Conservation (phyloP, 2,797 vertebrate genomes). For the Neolamprologus multifasciatus region DNA sequence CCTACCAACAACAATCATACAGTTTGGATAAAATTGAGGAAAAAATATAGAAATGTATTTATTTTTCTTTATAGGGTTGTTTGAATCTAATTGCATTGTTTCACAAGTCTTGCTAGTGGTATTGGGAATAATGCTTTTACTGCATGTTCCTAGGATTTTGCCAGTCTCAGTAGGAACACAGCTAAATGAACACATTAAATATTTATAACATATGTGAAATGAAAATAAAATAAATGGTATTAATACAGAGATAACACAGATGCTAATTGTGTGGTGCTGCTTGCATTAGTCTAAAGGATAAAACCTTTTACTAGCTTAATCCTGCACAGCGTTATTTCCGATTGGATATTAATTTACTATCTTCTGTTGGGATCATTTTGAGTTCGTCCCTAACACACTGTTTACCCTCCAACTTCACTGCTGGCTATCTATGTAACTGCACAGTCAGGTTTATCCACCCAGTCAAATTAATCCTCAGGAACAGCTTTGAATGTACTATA, state of each 20-base stretch:
- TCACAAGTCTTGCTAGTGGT: neutral
- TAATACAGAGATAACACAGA: slow-evolving; percentile 35
- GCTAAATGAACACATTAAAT: slow-evolving; percentile 21
- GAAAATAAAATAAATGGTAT: neutral
- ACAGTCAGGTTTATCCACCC: slow-evolving; percentile 46
- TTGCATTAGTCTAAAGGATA: slow-evolving; percentile 19
- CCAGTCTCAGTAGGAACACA: slow-evolving; percentile 13
- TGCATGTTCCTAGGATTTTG: neutral
- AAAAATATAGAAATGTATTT: neutral
- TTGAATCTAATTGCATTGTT: neutral
- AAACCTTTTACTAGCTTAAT: slow-evolving; percentile 27
- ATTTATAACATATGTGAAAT: neutral
- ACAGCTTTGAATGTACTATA: slow-evolving; percentile 30
- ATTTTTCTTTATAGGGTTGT: neutral
- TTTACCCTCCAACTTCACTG: slow-evolving; percentile 40
- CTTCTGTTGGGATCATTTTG: slow-evolving; percentile 25
- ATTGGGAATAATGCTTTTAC: neutral
- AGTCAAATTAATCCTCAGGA: slow-evolving; percentile 51
- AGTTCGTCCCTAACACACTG: slow-evolving; percentile 28
- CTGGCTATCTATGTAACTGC: slow-evolving; percentile 36
- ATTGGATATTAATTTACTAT: slow-evolving; percentile 25
- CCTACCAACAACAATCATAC: neutral
- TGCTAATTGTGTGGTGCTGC: slow-evolving; percentile 18
- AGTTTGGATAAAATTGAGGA: neutral
- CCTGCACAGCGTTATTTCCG: slow-evolving; percentile 3